Conservation (phyloP, 2,113 vertebrate genomes). For the Ovibos moschatus region DNA sequence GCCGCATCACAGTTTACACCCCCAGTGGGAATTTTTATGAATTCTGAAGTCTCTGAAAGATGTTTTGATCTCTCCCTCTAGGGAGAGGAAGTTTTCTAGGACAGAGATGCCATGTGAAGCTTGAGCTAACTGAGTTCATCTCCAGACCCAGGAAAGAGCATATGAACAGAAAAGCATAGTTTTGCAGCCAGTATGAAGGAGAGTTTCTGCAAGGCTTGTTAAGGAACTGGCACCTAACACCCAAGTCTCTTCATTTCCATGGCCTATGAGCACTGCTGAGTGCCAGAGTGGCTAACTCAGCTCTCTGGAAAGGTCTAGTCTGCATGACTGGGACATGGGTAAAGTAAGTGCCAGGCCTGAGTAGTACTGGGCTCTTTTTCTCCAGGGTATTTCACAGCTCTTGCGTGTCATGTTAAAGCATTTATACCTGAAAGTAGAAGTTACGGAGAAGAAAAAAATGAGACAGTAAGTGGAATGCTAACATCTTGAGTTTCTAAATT, state of each 20-base stretch:
- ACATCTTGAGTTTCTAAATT: constrained; percentile 8
- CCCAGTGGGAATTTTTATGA: neutral
- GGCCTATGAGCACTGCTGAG: accelerated
- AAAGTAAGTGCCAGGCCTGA: neutral
- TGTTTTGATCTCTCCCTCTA: constrained; percentile 32
- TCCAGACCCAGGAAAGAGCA: neutral
- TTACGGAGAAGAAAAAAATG: constrained; percentile 27
- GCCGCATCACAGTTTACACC: neutral
- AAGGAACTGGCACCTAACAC: neutral
- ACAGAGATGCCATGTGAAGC: neutral
- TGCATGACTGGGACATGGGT: neutral
- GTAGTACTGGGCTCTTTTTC: neutral
- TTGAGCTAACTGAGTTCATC: neutral
- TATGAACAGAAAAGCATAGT: neutral
- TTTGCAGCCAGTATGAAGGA: neutral
- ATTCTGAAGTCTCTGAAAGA: neutral
- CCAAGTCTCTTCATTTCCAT: neutral
- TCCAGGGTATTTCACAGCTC: neutral
- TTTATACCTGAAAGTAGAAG: neutral
- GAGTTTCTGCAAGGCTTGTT: neutral
- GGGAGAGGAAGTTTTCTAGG: constrained; percentile 11
- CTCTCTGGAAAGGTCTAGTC: accelerated
- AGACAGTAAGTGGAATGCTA: neutral
- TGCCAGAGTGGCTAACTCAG: neutral
- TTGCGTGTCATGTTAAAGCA: neutral